These are phyloP conservation scores for Euplagia quadripunctaria DNA, from an alignment of 2,888 invertebrate species.

Conservation along the genomic window DNA sequence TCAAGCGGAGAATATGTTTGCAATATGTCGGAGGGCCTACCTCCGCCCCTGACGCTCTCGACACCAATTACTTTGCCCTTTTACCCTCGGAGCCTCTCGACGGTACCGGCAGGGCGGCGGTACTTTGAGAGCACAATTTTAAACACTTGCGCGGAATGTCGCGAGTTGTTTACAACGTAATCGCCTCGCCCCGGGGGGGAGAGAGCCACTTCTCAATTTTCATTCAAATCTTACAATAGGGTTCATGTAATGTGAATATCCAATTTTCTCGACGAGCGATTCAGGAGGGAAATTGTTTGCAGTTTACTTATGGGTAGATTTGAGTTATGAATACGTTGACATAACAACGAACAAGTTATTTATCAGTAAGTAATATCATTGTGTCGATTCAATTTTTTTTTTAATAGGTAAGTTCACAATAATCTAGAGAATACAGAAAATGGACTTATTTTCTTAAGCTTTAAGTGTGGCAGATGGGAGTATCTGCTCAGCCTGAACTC, in stretches of 20 bases:
- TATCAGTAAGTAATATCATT: background rate
- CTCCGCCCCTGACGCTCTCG: constrained; percentile 53
- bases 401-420: no score
- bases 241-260: constrained; percentile 64
- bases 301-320: constrained; percentile 32
- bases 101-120: constrained; percentile 33
- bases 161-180: constrained; percentile 80
- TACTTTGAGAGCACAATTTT: constrained; percentile 67
- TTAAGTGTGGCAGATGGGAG: background rate
- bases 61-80: constrained; percentile 71
- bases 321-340: constrained; percentile 21
- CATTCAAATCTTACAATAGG: constrained; percentile 70
- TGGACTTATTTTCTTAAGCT: no score
- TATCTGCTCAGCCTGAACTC: background rate
- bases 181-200: constrained; percentile 62
- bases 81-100: constrained; percentile 57
- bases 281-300: constrained; percentile 38
- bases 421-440: no score
- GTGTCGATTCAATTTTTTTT: no score
- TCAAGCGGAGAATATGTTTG: constrained; percentile 85
- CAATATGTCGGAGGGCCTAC: constrained; percentile 74
- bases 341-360: constrained; percentile 3
- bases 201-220: constrained; percentile 59
- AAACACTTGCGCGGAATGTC: constrained; percentile 78
- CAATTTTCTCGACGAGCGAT: constrained; percentile 47